Evolutionary conservation across 2,113 vertebrate genomes (phyloP).

Genomic region (Rhegmatorhina hoffmannsi): DNA sequence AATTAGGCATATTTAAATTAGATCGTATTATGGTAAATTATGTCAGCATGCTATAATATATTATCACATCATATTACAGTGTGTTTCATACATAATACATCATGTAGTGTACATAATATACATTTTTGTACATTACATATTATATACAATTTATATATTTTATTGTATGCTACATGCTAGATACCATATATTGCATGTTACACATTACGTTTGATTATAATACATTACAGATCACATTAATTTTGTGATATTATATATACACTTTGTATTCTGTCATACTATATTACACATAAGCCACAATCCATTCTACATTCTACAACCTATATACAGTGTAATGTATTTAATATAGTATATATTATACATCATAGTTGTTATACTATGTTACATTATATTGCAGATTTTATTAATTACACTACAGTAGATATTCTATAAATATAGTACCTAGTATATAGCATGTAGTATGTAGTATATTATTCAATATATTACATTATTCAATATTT

Average conservation of each 20-base stretch:
- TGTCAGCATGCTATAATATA: neutral
- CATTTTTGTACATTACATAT: neutral
- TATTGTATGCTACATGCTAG: neutral
- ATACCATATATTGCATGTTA: neutral
- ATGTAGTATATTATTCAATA: neutral
- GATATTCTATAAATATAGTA: neutral
- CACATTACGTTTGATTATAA: neutral
- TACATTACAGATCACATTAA: neutral
- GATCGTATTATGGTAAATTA: neutral
- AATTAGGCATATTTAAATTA: neutral
- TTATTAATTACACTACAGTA: neutral
- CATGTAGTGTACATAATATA: neutral
- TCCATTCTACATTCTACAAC: neutral
- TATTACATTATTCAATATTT: neutral
- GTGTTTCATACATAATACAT: neutral
- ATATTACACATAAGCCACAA: neutral
- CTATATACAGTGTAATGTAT: neutral
- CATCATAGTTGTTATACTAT: too few relatives aligned
- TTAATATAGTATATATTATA: neutral
- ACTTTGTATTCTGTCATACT: neutral
- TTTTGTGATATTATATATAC: neutral
- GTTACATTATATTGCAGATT: too few relatives aligned
- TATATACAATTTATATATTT: neutral
- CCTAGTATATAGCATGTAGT: neutral
- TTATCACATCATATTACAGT: neutral